Evolutionary conservation across 1,140 invertebrate genomes (phyloP), one percentile per base, ranked within the genome.

Genomic region (Dolichoris vasculosae): DNA sequence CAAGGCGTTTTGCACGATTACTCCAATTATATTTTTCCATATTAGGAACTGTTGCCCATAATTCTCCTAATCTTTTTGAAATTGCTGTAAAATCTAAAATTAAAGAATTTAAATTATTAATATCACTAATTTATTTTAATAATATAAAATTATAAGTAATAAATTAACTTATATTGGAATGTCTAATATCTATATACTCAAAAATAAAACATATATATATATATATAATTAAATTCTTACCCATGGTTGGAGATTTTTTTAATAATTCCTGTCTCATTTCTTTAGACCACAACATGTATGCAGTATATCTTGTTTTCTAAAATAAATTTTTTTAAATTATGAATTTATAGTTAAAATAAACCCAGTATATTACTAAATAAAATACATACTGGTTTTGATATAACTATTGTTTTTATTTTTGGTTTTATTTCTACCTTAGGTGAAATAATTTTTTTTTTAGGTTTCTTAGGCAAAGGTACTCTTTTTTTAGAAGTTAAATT

Each of bases 241-340:
- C 97, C 94, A 97, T 95, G 87, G 96, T 95, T n/a, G 97, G 96
- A 93, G 95, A 94, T 89, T 95, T 94, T 87, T 95, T 94, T 55
- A 96, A 92, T 85, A 97, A 94, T 86, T 96, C 95, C 88, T 96
- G 95, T 69, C 97, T 94, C 55, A 97, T 95, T 90, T 97, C 96
- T 89, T 97, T 96, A 13, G 97, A 96, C 97, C 97, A 98, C 88
- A 98, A 93, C 95, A 97, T 98, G 92, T 98, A 98, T 0, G 97
- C 97, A 8, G 97, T 98, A 85, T 97, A 96, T 86, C 96, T 94
- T 13, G 96, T 95, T 93, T 96, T 96, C 96, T 96, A 90, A 89
- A 93, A 91, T 51, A 82, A 79, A 86, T 84, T 86, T 77, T 76
- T 83, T 64, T 64, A 46, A 84, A 63, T 82, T 55, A 51, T 17